phyloP scores from a whole-genome alignment of 2,888 invertebrate species.

The Apotomis betuletana region DNA sequence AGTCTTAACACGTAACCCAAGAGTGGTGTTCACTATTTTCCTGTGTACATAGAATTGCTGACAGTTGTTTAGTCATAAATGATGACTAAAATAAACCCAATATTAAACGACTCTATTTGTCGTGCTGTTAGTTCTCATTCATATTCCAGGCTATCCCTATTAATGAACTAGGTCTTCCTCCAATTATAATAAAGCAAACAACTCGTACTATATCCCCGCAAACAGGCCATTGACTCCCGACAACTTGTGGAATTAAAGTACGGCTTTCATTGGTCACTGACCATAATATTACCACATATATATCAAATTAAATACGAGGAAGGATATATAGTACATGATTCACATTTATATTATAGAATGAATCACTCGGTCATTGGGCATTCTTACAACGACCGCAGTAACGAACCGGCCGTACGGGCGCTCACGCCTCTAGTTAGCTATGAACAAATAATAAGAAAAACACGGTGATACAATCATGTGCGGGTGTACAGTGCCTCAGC shows the following conservation, averaged over 20 bases:
- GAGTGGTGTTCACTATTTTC: neutral
- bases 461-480: constrained; percentile 79
- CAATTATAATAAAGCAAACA: constrained; percentile 25
- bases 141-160: constrained; percentile 44
- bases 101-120: constrained; percentile 6
- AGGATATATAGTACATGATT: constrained; percentile 65
- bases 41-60: no score
- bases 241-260: constrained; percentile 65
- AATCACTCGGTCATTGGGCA: constrained; percentile 74
- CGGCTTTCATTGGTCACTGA: constrained; percentile 57
- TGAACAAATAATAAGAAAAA: constrained; percentile 78
- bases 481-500: constrained; percentile 74
- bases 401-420: constrained; percentile 65
- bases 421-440: constrained; percentile 60
- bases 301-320: constrained; percentile 54
- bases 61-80: neutral
- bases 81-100: constrained; percentile 30
- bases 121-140: constrained; percentile 40
- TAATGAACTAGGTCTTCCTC: constrained; percentile 48
- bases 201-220: constrained; percentile 44
- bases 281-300: constrained; percentile 48
- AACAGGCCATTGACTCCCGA: constrained; percentile 63
- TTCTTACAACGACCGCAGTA: constrained; percentile 73
- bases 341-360: constrained; percentile 74
- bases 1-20: neutral